phyloP scores from a whole-genome alignment of 2,113 vertebrate genomes.

The Lynx canadensis region DNA sequence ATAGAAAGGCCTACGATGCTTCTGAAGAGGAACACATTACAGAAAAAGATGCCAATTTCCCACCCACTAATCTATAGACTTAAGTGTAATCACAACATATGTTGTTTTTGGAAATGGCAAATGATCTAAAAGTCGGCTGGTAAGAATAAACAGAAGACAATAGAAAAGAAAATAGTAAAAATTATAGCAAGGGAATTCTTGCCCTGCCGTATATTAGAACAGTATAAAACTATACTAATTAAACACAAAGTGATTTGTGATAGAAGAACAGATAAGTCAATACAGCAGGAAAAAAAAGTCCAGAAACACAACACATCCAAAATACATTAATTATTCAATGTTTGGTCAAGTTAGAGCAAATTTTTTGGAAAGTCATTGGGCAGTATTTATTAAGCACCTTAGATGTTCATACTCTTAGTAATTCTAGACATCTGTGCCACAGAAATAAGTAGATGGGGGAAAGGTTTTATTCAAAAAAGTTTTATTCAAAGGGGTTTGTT shows the following conservation, averaged over 20 bases:
- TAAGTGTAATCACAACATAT: background rate
- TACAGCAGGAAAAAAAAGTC: background rate
- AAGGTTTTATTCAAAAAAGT: background rate
- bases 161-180: background rate
- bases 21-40: background rate
- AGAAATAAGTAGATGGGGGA: background rate
- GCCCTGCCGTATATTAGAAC: background rate
- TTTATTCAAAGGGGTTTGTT: background rate
- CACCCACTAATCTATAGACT: background rate
- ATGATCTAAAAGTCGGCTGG: background rate
- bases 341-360: background rate
- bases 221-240: background rate
- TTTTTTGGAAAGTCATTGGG: background rate
- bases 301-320: background rate
- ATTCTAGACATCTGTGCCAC: background rate
- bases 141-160: background rate
- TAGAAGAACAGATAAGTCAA: background rate
- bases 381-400: background rate
- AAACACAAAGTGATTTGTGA: background rate
- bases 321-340: background rate
- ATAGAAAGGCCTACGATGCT: background rate
- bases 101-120: background rate
- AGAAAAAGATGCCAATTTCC: background rate
- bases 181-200: background rate
- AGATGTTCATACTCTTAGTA: background rate